Base-by-base conservation (phyloP, 2,113 vertebrate genomes). In the Procavia capensis region DNA sequence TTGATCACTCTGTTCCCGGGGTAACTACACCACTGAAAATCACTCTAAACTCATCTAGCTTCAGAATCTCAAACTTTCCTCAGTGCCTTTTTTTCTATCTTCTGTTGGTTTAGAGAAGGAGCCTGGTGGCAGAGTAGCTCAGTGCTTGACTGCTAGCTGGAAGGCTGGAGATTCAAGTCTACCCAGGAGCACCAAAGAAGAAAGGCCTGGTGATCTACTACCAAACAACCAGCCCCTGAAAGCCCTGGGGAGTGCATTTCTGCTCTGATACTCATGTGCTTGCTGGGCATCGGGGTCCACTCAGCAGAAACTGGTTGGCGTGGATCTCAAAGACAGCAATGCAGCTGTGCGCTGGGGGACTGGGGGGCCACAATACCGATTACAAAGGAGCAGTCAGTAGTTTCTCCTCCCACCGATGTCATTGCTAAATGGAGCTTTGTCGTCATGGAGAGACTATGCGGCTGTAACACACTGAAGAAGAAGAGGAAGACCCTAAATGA, bases 381-480 rank as follows among this genome's bases (percentile, higher is more conserved):
- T 10, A 31, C 4, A 3, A 1, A 27, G 22, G 34, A 72, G n/a
- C 0, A 41, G 41, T 22, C 0, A 36, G 4, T 10, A 31, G 3
- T 0, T 27, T 34, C 1, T 9, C 29, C 41, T 13, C 63, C 59
- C 0, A 1, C 25, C 0, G 39, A 5, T 0, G 25, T 6, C 1
- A 3, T 2, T 5, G 16, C 1, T 4, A 24, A 29, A 16, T 6
- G 1, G 39, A 29, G 1, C 1, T 24, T 8, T 3, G 17, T 31
- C 61, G 0, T 22, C 0, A 1, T 1, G 57, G 1, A 25, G 19
- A 11, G 31, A 6, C 22, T 4, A 5, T 1, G 3, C 10, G 0
- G 16, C 13, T 27, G 13, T 31, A 19, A 31, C 66, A 10, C 0
- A 3, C 10, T 45, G 54, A 9, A 19, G 16, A 54, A 63, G 19